Conservation (phyloP, 2,113 vertebrate species). For the Recurvirostra avosetta region DNA sequence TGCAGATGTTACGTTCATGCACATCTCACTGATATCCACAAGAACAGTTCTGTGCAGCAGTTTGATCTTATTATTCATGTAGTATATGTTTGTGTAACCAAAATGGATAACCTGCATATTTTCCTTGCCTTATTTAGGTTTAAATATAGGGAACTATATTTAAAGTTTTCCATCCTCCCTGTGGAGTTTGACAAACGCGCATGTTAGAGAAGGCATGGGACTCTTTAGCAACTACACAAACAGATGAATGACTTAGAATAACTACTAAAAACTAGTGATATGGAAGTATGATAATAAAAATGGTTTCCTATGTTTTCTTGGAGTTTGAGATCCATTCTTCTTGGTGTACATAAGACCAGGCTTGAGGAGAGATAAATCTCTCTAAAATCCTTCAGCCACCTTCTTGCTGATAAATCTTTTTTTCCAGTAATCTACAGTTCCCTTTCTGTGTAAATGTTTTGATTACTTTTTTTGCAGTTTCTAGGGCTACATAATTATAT, state of each 20-base stretch:
- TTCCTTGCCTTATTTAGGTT: background rate
- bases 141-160: background rate
- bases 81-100: background rate
- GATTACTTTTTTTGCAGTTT: background rate
- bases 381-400: background rate
- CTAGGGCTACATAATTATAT: background rate
- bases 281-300: background rate
- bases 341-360: background rate
- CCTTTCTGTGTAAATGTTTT: background rate
- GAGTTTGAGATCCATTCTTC: background rate
- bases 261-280: background rate
- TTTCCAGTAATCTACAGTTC: background rate
- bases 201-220: background rate
- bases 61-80: background rate
- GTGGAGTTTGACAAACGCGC: background rate
- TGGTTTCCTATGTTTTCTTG: background rate
- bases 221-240: background rate
- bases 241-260: background rate
- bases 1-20: background rate
- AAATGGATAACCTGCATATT: background rate
- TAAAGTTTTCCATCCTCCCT: background rate
- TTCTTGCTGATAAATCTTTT: background rate
- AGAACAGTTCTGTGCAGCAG: background rate
- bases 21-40: background rate
- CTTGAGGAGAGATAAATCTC: background rate